These are phyloP conservation scores for Hirtodrosophila cameraria DNA, from an alignment of 2,888 invertebrate genomes.

Conservation along the genomic window DNA sequence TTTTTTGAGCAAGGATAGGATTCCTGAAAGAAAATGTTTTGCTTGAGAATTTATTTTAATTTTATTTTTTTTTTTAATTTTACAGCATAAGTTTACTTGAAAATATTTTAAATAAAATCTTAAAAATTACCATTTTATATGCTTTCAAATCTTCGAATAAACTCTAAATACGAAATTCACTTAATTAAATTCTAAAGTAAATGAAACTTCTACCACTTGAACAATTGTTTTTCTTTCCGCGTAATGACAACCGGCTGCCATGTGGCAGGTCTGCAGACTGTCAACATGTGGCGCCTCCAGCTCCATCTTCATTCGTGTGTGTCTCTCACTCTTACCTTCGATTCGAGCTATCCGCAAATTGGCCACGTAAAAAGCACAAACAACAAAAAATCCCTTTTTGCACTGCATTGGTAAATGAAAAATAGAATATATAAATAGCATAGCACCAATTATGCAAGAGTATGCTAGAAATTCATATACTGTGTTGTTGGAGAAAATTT, in stretches of 20 bases:
- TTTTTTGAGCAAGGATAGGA: neutral
- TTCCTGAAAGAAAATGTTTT: neutral
- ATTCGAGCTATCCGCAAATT: slow-evolving; percentile 49
- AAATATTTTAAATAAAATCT: too few species aligned
- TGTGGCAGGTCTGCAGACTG: slow-evolving; percentile 36
- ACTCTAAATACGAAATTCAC: too few species aligned
- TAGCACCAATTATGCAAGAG: neutral
- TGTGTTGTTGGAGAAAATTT: neutral
- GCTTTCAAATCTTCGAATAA: too few species aligned
- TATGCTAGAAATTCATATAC: neutral
- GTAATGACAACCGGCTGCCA: slow-evolving; percentile 18
- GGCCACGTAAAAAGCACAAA: slow-evolving; percentile 45
- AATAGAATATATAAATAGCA: slow-evolving; percentile 33
- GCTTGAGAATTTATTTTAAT: neutral
- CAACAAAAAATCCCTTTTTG: slow-evolving; percentile 13
- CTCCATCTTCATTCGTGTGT: slow-evolving; percentile 3
- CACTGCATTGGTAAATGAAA: slow-evolving; percentile 48
- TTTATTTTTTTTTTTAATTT: too few species aligned
- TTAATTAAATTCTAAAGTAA: slow-evolving; percentile 3
- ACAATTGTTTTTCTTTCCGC: slow-evolving; percentile 1
- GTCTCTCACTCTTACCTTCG: neutral
- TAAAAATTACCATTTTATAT: too few species aligned
- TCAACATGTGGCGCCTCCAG: slow-evolving; percentile 44
- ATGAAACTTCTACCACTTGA: neutral
- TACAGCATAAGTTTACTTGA: too few species aligned